Conservation (phyloP, 2,113 vertebrate species). For the Theristicus caerulescens region DNA sequence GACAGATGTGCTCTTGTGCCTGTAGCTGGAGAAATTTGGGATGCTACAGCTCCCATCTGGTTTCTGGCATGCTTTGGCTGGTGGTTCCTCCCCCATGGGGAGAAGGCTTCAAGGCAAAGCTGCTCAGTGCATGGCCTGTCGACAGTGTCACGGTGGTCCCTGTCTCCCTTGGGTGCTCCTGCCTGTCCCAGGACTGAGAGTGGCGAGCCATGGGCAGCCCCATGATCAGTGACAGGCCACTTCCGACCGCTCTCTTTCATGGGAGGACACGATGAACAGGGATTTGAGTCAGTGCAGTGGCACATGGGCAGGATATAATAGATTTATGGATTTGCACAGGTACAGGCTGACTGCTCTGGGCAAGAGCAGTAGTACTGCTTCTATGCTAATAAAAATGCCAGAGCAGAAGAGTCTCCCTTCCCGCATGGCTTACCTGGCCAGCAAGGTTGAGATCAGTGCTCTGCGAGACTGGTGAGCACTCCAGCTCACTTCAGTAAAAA, state of each 20-base stretch:
- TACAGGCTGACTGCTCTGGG: neutral
- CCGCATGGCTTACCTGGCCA: neutral
- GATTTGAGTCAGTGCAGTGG: neutral
- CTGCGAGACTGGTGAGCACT: fast-evolving
- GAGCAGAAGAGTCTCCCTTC: neutral
- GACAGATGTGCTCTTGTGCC: neutral
- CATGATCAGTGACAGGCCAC: neutral
- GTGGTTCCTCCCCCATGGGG: neutral
- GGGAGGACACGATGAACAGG: neutral
- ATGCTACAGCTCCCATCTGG: neutral
- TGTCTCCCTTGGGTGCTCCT: neutral
- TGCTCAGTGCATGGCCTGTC: neutral
- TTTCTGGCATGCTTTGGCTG: neutral
- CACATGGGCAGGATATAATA: fast-evolving
- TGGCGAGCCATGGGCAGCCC: neutral
- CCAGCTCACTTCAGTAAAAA: neutral
- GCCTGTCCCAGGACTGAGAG: neutral
- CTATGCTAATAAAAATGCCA: neutral
- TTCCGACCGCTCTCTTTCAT: neutral
- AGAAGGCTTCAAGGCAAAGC: neutral
- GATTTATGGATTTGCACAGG: neutral
- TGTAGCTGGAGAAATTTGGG: neutral
- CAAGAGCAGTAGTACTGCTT: neutral
- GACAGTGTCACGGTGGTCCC: neutral
- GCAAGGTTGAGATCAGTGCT: neutral